A percentile compares a stretch with the other conserved stretches of the same genome.
Evolutionary conservation across 1,140 invertebrate species (phyloP).

Genomic region (Muscidifurax raptorellus): DNA sequence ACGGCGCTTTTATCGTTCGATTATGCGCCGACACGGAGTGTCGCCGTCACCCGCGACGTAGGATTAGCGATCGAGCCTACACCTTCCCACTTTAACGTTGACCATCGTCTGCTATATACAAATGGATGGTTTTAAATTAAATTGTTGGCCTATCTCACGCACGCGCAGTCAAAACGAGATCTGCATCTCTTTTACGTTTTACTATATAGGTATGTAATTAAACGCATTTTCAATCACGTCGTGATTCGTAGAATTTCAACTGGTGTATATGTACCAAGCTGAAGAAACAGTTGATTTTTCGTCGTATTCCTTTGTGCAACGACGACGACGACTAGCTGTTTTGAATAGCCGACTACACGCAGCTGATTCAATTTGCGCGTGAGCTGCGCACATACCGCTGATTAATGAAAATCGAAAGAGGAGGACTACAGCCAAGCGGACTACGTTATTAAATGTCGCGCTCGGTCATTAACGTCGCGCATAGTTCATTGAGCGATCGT

Average conservation of each 20-base stretch:
- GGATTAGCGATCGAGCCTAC: neutral
- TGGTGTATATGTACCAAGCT: neutral
- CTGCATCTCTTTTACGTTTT: too few species aligned
- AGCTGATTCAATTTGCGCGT: neutral
- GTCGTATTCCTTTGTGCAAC: neutral
- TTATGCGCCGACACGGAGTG: slow-evolving; percentile 29
- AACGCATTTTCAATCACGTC: too few species aligned
- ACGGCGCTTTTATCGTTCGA: slow-evolving; percentile 32
- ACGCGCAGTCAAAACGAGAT: too few species aligned
- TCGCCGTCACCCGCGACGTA: neutral
- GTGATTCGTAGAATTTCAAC: neutral
- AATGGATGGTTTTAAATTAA: neutral
- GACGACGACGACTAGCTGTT: too few species aligned
- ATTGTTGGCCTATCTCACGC: neutral
- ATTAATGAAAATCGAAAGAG: neutral
- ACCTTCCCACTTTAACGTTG: neutral
- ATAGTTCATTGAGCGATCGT: slow-evolving; percentile 6
- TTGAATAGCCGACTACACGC: neutral
- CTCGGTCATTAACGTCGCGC: neutral
- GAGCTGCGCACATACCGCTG: neutral
- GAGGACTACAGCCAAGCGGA: neutral
- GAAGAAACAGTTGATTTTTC: neutral
- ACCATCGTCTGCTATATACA: neutral
- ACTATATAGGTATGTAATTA: too few species aligned
- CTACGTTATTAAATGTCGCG: neutral